Evolutionary conservation across 2,888 invertebrate genomes (phyloP).

Genomic region (Crocallis elinguaria): DNA sequence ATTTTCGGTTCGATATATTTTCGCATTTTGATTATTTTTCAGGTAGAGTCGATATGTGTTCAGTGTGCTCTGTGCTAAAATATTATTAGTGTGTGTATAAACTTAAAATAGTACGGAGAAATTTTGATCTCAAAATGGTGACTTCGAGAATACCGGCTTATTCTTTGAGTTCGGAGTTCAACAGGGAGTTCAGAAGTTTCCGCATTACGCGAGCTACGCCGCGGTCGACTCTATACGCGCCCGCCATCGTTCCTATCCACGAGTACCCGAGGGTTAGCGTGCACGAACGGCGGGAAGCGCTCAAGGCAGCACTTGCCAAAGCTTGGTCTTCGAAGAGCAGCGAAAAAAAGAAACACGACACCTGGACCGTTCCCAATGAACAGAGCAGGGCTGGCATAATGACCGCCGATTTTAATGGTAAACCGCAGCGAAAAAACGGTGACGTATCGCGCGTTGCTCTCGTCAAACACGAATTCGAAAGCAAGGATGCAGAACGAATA

Average conservation of each 20-base stretch:
- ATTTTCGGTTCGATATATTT: conserved; percentile 61
- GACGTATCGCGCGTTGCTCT: conserved; percentile 74
- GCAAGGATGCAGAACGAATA: conserved; percentile 68
- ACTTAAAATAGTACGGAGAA: conserved; percentile 64
- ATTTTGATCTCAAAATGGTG: conserved; percentile 86
- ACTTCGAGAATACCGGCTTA: conserved; percentile 87
- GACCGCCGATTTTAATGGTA: conserved; percentile 67
- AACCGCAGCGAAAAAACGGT: conserved; percentile 63
- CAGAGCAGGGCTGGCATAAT: conserved; percentile 68
- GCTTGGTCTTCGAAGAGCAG: conserved; percentile 79
- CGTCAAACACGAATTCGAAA: conserved; percentile 77
- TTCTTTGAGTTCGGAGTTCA: conserved; percentile 86
- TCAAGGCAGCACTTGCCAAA: conserved; percentile 80
- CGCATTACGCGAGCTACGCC: conserved; percentile 82
- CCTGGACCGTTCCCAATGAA: conserved; percentile 74
- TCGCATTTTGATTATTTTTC: conserved; percentile 41
- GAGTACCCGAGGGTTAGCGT: conserved; percentile 86
- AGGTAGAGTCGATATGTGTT: conserved; percentile 83
- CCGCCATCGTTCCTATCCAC: conserved; percentile 85
- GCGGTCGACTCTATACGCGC: conserved; percentile 78
- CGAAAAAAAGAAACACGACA: conserved; percentile 77
- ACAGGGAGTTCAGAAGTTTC: conserved; percentile 85
- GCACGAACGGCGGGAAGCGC: conserved; percentile 80
- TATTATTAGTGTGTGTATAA: conserved; percentile 62
- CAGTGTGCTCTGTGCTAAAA: conserved; percentile 76